Evolutionary conservation across 2,113 vertebrate species (phyloP).

Genomic region (Phalacrocorax carbo): DNA sequence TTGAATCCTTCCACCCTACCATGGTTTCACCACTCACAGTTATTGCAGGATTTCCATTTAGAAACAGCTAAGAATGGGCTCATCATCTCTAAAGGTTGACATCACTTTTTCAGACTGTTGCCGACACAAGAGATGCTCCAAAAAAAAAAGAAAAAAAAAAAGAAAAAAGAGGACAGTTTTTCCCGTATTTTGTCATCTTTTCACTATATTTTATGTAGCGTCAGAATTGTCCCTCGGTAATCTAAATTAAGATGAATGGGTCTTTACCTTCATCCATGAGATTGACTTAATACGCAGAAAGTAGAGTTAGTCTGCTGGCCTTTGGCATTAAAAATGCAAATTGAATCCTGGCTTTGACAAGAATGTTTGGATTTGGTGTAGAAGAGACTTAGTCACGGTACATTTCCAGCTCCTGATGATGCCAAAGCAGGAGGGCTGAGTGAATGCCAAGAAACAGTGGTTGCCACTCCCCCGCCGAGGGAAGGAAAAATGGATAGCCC

Average conservation of each 20-base stretch:
- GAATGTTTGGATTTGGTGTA: constrained; percentile 38
- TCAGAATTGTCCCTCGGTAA: constrained; percentile 28
- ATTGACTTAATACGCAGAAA: constrained; percentile 16
- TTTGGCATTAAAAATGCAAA: constrained; percentile 16
- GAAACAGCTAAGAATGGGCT: background rate
- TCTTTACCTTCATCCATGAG: constrained; percentile 9
- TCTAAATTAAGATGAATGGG: constrained; percentile 22
- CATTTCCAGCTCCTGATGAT: constrained; percentile 59
- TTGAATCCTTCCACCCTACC: background rate
- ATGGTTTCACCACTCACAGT: accelerated
- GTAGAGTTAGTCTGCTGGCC: background rate
- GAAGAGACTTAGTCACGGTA: constrained; percentile 46
- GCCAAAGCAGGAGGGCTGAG: constrained; percentile 38
- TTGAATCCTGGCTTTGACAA: constrained; percentile 21
- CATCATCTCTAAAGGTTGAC: background rate
- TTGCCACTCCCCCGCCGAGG: background rate
- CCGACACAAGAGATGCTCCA: background rate
- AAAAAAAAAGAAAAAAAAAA: background rate
- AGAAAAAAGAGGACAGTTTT: background rate
- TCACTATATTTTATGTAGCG: background rate
- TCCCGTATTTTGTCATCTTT: background rate
- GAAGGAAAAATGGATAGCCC: constrained; percentile 6
- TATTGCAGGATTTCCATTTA: background rate
- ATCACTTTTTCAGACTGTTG: background rate
- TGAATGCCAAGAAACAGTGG: background rate